A percentile compares a stretch with the other conserved stretches of the same genome.
These are phyloP conservation scores for Pagrus major DNA, from an alignment of 2,113 vertebrate genomes.

Conservation along the genomic window DNA sequence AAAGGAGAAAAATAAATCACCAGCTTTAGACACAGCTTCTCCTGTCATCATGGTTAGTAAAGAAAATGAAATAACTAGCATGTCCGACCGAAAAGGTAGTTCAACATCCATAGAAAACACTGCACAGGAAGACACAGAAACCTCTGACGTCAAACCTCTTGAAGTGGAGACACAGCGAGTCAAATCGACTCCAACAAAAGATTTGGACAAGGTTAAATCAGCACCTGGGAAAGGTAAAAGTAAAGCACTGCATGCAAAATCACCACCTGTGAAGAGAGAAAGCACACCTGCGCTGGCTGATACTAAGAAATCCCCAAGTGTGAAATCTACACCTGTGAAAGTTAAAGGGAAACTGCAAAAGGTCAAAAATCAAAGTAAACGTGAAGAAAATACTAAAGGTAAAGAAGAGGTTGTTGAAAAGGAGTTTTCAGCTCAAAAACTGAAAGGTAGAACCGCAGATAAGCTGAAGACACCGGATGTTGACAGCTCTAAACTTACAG, in stretches of 20 bases:
- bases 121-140: conserved; percentile 17
- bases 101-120: neutral
- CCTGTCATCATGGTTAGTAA: conserved; percentile 18
- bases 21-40: neutral
- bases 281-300: neutral
- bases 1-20: conserved; percentile 8
- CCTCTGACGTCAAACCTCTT: neutral
- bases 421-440: conserved; percentile 14
- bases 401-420: conserved; percentile 13
- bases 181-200: conserved; percentile 32
- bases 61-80: conserved; percentile 14
- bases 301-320: conserved; percentile 9
- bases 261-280: conserved; percentile 24
- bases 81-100: conserved; percentile 1
- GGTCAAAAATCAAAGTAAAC: conserved; percentile 26
- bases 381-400: conserved; percentile 16
- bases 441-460: conserved; percentile 1
- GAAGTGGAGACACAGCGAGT: neutral
- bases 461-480: conserved; percentile 11
- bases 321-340: conserved; percentile 42
- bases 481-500: neutral
- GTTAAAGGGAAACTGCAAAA: conserved; percentile 31
- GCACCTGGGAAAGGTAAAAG: conserved; percentile 28
- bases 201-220: conserved; percentile 32
- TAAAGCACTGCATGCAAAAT: conserved; percentile 27